Evolutionary conservation across 2,113 vertebrate genomes (phyloP).

Genomic region (Zosterops lateralis): DNA sequence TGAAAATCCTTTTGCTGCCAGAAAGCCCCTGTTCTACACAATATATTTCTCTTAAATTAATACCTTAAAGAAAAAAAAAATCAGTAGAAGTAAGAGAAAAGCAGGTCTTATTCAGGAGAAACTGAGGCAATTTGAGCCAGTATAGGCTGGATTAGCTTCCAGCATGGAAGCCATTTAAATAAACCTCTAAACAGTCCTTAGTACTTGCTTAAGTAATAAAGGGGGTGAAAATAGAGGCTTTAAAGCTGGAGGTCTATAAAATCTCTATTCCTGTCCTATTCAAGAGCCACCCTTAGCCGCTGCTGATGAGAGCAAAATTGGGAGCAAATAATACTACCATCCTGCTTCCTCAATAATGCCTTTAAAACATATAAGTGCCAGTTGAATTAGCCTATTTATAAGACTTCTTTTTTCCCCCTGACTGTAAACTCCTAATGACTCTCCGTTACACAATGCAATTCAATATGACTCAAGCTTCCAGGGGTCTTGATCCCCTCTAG

Average conservation of each 20-base stretch:
- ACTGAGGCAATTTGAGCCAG: not conserved
- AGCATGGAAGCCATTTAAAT: not conserved
- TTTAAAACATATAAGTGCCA: constrained; percentile 64
- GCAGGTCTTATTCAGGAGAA: not conserved
- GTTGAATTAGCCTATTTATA: constrained; percentile 66
- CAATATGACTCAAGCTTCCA: constrained; percentile 66
- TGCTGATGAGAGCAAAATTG: constrained; percentile 45
- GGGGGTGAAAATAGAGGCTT: not conserved
- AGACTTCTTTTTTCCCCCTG: constrained; percentile 66
- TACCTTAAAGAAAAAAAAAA: not conserved
- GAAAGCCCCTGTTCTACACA: not conserved
- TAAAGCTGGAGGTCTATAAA: constrained; percentile 38
- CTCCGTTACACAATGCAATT: constrained; percentile 60
- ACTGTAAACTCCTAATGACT: constrained; percentile 72
- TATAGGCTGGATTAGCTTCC: not conserved
- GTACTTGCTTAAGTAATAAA: constrained; percentile 57
- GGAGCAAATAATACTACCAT: constrained; percentile 56
- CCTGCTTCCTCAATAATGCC: constrained; percentile 47
- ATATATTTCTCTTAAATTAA: not conserved
- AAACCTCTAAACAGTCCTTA: constrained; percentile 35
- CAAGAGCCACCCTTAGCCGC: constrained; percentile 33
- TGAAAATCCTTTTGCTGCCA: not conserved
- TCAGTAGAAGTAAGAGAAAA: not conserved
- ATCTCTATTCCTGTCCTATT: constrained; percentile 25
- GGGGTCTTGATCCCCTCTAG: constrained; percentile 66